Conservation (phyloP, 2,888 invertebrate species). For the Drosophila neoperkinsi region DNA sequence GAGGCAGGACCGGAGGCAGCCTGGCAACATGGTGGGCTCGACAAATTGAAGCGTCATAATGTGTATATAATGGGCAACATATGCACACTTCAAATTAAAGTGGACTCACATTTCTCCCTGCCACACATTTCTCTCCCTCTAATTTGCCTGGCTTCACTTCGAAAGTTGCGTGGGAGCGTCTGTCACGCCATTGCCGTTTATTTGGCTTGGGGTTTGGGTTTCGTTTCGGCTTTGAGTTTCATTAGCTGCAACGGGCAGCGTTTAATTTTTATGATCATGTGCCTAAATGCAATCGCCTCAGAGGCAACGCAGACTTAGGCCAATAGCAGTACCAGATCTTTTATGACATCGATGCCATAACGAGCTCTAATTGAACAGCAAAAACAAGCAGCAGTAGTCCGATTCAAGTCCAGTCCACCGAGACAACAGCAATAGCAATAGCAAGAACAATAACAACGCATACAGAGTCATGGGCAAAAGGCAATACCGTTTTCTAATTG, state of each 20-base stretch:
- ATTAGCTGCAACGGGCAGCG: slow-evolving; percentile 73
- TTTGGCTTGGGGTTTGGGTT: slow-evolving; percentile 15
- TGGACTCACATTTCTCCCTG: slow-evolving; percentile 27
- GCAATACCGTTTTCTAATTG: slow-evolving; percentile 69
- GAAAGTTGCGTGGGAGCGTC: slow-evolving; percentile 30
- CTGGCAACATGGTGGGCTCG: slow-evolving; percentile 3
- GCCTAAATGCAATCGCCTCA: slow-evolving; percentile 69
- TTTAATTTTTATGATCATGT: slow-evolving; percentile 74
- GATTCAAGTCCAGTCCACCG: background rate
- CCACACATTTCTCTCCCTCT: slow-evolving; percentile 2
- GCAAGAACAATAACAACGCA: slow-evolving; percentile 22
- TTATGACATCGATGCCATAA: slow-evolving; percentile 72
- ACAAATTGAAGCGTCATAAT: slow-evolving; percentile 59
- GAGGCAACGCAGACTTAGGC: slow-evolving; percentile 42
- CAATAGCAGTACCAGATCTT: slow-evolving; percentile 49
- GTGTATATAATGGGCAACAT: slow-evolving; percentile 68
- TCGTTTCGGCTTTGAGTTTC: slow-evolving; percentile 50
- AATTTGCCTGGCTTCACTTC: slow-evolving; percentile 24
- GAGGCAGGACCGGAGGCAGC: slow-evolving; percentile 2
- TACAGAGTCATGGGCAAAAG: slow-evolving; percentile 35
- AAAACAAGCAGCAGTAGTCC: slow-evolving; percentile 12
- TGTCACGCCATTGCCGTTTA: slow-evolving; percentile 68
- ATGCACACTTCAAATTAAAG: slow-evolving; percentile 76
- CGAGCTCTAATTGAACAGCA: slow-evolving; percentile 73
- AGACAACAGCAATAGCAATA: slow-evolving; percentile 1